phyloP scores from a whole-genome alignment of 92 coral and sea anemone species.

The Porites rus region DNA sequence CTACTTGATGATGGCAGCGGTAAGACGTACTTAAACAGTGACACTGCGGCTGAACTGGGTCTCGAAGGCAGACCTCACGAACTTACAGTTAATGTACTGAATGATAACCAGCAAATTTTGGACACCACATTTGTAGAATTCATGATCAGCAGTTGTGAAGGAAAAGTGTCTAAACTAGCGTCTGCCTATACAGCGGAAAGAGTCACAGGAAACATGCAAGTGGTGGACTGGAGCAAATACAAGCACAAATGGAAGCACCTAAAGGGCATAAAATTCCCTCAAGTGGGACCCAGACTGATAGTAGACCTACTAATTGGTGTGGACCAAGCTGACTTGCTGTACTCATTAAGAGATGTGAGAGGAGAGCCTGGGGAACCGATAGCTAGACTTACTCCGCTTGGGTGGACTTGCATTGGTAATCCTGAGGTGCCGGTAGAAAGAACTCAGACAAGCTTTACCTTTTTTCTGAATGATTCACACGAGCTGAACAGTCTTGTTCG shows the following conservation, averaged over 20 bases:
- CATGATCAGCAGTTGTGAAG: no score
- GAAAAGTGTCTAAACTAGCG: no score
- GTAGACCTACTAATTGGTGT: constrained; percentile 66
- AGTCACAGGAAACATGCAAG: constrained; percentile 75
- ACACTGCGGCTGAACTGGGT: constrained; percentile 43
- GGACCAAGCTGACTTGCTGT: constrained; percentile 57
- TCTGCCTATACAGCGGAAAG: constrained; percentile 64
- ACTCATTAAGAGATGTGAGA: constrained; percentile 46
- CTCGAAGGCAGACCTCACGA: constrained; percentile 62
- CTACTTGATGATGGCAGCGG: constrained; percentile 46
- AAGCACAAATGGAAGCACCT: constrained; percentile 53
- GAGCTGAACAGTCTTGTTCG: background rate
- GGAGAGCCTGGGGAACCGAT: constrained; percentile 62
- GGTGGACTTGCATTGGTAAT: constrained; percentile 71
- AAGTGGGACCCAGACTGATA: constrained; percentile 45
- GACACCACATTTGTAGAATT: constrained; percentile 7
- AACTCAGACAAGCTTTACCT: constrained; percentile 24
- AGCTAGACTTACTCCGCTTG: constrained; percentile 60
- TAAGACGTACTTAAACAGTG: constrained; percentile 29
- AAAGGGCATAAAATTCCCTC: constrained; percentile 54
- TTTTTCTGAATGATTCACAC: constrained; percentile 20
- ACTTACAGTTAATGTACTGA: constrained; percentile 66
- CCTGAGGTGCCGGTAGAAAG: constrained; percentile 12
- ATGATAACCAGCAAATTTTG: constrained; percentile 55
- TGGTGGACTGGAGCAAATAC: constrained; percentile 61